Evolutionary conservation across 2,113 vertebrate genomes (phyloP).

Genomic region (Nothocercus julius): DNA sequence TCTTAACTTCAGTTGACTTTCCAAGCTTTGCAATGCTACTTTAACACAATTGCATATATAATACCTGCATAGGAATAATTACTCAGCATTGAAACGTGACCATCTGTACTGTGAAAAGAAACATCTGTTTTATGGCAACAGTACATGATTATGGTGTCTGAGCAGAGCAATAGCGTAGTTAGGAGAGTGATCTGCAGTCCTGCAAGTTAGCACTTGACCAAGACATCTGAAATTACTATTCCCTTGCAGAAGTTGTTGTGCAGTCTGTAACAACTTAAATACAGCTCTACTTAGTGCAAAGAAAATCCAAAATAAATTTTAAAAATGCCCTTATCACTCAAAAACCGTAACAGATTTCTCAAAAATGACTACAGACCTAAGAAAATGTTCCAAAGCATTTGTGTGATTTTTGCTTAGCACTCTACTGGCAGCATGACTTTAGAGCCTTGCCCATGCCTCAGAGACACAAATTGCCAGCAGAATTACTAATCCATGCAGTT

Average conservation of each 20-base stretch:
- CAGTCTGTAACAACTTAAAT: neutral
- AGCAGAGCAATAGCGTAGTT: neutral
- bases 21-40: neutral
- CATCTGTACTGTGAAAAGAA: constrained; percentile 27
- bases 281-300: neutral
- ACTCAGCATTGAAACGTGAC: constrained; percentile 3
- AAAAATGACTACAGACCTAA: neutral
- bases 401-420: neutral
- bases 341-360: neutral
- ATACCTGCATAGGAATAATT: neutral
- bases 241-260: neutral
- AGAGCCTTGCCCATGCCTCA: neutral
- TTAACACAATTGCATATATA: neutral
- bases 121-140: constrained; percentile 26
- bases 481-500: neutral
- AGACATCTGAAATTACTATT: neutral
- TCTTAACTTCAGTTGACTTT: neutral
- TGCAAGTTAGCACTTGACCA: constrained; percentile 21
- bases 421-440: neutral
- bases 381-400: neutral
- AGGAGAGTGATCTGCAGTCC: constrained; percentile 8
- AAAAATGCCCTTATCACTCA: neutral
- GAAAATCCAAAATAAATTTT: neutral
- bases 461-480: neutral
- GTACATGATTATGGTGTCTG: constrained; percentile 12